Percentiles rank a stretch among this genome's conserved stretches.
Conservation (phyloP, 2,797 vertebrate species). For the Ibycter americanus region DNA sequence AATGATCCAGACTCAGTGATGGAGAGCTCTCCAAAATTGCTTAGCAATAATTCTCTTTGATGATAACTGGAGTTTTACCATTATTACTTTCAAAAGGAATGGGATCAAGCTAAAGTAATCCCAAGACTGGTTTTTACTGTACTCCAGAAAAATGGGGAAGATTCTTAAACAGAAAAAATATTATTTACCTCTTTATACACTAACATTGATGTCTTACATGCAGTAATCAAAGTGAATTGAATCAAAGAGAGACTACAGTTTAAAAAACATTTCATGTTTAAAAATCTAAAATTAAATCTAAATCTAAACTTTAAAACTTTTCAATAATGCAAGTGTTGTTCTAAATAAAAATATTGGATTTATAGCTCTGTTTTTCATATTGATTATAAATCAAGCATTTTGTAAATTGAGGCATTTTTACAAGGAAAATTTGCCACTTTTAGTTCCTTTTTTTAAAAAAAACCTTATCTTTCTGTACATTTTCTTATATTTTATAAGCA, state of each 20-base stretch:
- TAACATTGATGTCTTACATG: not conserved
- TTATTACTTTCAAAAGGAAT: not conserved
- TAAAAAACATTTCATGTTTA: not conserved
- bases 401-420: not conserved
- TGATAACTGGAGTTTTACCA: not conserved
- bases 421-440: not conserved
- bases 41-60: not conserved
- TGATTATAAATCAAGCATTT: not conserved
- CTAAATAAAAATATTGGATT: not conserved
- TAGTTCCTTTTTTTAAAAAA: no score
- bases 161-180: not conserved
- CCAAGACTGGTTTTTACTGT: not conserved
- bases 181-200: not conserved
- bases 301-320: not conserved
- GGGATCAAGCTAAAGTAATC: not conserved
- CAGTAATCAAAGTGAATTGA: not conserved
- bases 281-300: not conserved
- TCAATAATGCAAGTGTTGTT: not conserved
- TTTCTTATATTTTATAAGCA: not conserved
- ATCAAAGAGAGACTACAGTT: not conserved
- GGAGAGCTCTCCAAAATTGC: not conserved
- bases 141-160: not conserved
- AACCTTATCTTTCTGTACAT: not conserved
- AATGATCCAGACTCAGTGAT: not conserved
- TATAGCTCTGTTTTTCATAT: not conserved